Percentiles rank a stretch among this genome's conserved stretches.
phyloP scores from a whole-genome alignment of 2,888 invertebrate species.

The Microctonus brassicae region DNA sequence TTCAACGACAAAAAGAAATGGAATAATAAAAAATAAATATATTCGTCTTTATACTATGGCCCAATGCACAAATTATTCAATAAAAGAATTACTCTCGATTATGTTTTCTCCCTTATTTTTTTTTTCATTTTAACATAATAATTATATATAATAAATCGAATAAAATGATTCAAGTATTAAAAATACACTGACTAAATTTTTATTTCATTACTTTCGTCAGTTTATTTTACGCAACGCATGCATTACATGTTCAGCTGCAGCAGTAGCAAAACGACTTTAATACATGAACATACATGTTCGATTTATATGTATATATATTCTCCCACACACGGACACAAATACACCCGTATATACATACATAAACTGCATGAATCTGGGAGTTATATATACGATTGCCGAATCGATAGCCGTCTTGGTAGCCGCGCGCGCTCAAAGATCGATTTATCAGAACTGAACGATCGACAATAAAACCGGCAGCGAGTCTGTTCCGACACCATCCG shows the following conservation, averaged over 20 bases:
- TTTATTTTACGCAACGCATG: background rate
- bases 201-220: background rate
- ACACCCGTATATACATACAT: background rate
- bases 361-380: background rate
- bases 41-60: background rate
- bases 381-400: slow-evolving; percentile 21
- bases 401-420: slow-evolving; percentile 19
- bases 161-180: too few relatives aligned
- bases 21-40: background rate
- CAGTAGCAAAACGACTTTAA: background rate
- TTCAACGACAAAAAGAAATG: background rate
- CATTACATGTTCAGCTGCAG: background rate
- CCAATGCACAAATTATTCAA: too few relatives aligned
- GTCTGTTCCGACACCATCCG: slow-evolving; percentile 19
- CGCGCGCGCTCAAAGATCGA: slow-evolving; percentile 9
- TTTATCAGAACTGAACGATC: slow-evolving; percentile 21
- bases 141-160: too few relatives aligned
- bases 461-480: slow-evolving; percentile 9
- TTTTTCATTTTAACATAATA: too few relatives aligned
- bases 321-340: too few relatives aligned
- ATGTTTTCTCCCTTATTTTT: too few relatives aligned
- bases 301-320: too few relatives aligned
- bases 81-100: too few relatives aligned
- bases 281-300: background rate
- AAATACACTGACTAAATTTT: background rate